Evolutionary conservation across 1,140 invertebrate species (phyloP).

Genomic region (Drosophila rufa): DNA sequence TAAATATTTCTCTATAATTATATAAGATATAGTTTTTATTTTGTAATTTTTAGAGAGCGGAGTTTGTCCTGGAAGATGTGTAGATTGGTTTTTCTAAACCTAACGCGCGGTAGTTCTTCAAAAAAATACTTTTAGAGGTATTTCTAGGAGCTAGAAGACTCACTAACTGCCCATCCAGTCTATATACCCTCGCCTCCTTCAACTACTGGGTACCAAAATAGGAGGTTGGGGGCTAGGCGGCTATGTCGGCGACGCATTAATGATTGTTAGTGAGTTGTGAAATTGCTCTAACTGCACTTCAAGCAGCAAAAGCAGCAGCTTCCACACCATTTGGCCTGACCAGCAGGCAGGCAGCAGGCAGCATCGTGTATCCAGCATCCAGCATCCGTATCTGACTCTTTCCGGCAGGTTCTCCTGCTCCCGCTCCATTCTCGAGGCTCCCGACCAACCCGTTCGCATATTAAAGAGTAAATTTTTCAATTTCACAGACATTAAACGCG

Average conservation of each 20-base stretch:
- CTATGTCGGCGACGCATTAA: slow-evolving; percentile 78
- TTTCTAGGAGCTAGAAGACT: not conserved
- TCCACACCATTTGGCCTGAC: slow-evolving; percentile 77
- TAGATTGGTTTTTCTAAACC: not conserved
- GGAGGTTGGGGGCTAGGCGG: slow-evolving; percentile 18
- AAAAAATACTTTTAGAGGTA: not conserved
- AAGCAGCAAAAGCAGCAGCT: slow-evolving; percentile 61
- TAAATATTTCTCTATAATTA: no score
- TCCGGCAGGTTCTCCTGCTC: slow-evolving; percentile 60
- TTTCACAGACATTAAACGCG: slow-evolving; percentile 83
- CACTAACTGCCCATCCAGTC: no score
- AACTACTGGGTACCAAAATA: not conserved
- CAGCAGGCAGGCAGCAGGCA: slow-evolving; percentile 37
- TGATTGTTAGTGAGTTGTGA: slow-evolving; percentile 83
- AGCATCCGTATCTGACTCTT: slow-evolving; percentile 69
- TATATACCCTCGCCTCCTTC: slow-evolving; percentile 2
- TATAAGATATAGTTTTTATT: no score
- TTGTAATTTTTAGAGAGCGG: not conserved
- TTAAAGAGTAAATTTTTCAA: slow-evolving; percentile 83
- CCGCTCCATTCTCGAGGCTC: slow-evolving; percentile 3
- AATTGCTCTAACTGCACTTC: slow-evolving; percentile 82
- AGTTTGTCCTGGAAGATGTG: not conserved
- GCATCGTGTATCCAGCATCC: slow-evolving; percentile 19
- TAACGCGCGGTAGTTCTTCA: no score
- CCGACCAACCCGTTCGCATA: slow-evolving; percentile 70